Evolutionary conservation across 2,888 invertebrate species (phyloP), one percentile per base, ranked within the genome.

Genomic region (Micropterix aruncella): DNA sequence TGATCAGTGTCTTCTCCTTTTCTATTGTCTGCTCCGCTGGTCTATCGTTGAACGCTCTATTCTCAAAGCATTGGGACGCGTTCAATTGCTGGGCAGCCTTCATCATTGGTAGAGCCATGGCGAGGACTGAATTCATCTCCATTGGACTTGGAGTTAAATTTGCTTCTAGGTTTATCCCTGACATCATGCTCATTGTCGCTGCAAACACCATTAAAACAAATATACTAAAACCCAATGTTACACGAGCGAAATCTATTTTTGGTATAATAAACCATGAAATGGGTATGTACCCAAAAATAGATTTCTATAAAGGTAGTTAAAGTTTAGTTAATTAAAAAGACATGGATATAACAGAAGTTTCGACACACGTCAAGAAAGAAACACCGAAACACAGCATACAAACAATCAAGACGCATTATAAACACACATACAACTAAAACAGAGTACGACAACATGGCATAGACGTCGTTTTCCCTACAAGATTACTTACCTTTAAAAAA

Each of bases 71-170:
- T 50, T 70, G 70, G 9, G 63, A 58, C 39, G 70, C 47, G 37
- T 45, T 70, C 40, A 68, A 64, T 40, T 70, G 58, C 55, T 70
- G 70, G 37, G 70, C 68, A 7, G 71, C 70, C 49, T 77, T 76
- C 66, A 77, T 70, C 67, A 75, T 75, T 46, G 76, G 73, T 48
- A 77, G 58, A 46, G 78, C 75, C 56, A 75, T 76, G 41, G 76
- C 73, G 42, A 77, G 61, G 38, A 78, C 75, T 45, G 78, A 75
- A 56, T 77, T 78, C 60, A 77, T 70, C 53, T 79, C 79, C 48
- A 79, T 68, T 46, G 80, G 80, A 60, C 79, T 80, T 45, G 80
- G 79, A 51, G 79, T 75, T 49, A 82, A 66, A 49, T 77, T 76
- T 49, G 79, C 74, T 46, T 79, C 72, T 54, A 80, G 64, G 56